Conservation (phyloP, 2,113 vertebrate species). For the Abramis brama region DNA sequence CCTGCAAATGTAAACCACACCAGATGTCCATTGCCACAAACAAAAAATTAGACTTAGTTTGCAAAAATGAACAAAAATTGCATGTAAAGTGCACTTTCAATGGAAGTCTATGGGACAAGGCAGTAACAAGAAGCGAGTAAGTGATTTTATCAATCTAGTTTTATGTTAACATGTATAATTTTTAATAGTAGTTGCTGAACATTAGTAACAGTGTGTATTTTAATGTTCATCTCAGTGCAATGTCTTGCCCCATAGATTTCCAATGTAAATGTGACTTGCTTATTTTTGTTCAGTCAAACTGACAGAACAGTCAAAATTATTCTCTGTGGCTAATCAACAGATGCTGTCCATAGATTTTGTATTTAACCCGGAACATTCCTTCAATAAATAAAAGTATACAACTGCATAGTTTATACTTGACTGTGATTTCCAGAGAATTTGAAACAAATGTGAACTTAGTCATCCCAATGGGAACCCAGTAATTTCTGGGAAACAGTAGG, state of each 20-base stretch:
- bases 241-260: neutral
- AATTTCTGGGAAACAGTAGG: conserved; percentile 2
- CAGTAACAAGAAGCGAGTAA: neutral
- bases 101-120: neutral
- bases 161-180: neutral
- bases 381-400: neutral
- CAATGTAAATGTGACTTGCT: neutral
- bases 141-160: neutral
- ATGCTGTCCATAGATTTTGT: neutral
- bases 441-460: neutral
- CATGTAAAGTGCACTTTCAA: neutral
- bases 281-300: neutral
- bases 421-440: conserved; percentile 2
- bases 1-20: neutral
- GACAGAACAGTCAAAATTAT: neutral
- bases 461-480: neutral
- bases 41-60: neutral
- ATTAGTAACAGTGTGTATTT: neutral
- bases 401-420: neutral
- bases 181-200: neutral
- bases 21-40: neutral
- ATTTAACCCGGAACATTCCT: neutral
- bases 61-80: neutral
- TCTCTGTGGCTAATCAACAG: neutral
- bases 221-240: neutral